phyloP scores from a whole-genome alignment of 2,797 vertebrate species.

The Poecilia gillii region DNA sequence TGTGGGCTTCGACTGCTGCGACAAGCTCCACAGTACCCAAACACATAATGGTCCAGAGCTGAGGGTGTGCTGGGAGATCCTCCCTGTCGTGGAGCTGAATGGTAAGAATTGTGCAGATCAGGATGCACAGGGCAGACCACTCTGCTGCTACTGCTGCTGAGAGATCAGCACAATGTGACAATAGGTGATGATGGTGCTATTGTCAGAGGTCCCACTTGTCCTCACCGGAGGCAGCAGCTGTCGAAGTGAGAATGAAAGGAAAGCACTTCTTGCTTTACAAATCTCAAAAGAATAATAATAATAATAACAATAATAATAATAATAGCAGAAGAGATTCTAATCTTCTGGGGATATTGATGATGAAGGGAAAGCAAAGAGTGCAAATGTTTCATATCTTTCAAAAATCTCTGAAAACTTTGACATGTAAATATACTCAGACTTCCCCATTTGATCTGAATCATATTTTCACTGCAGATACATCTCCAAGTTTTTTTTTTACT shows the following conservation, averaged over 20 bases:
- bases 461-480: background rate
- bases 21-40: constrained; percentile 48
- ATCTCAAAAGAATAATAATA: background rate
- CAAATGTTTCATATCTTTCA: background rate
- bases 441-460: background rate
- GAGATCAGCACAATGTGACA: constrained; percentile 33
- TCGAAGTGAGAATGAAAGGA: background rate
- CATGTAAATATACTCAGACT: background rate
- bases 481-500: background rate
- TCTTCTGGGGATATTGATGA: background rate
- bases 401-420: background rate
- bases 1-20: constrained; percentile 31
- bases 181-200: constrained; percentile 30
- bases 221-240: background rate
- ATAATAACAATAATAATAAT: background rate
- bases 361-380: background rate
- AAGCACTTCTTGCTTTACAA: background rate
- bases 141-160: constrained; percentile 14
- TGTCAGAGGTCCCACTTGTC: constrained; percentile 21
- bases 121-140: constrained; percentile 15
- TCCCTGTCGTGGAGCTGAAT: constrained; percentile 28
- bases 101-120: constrained; percentile 28
- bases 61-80: constrained; percentile 36
- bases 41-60: constrained; percentile 48
- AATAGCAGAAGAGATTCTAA: background rate